phyloP scores from a whole-genome alignment of 2,888 invertebrate genomes.

The Oxystoma pomonae region DNA sequence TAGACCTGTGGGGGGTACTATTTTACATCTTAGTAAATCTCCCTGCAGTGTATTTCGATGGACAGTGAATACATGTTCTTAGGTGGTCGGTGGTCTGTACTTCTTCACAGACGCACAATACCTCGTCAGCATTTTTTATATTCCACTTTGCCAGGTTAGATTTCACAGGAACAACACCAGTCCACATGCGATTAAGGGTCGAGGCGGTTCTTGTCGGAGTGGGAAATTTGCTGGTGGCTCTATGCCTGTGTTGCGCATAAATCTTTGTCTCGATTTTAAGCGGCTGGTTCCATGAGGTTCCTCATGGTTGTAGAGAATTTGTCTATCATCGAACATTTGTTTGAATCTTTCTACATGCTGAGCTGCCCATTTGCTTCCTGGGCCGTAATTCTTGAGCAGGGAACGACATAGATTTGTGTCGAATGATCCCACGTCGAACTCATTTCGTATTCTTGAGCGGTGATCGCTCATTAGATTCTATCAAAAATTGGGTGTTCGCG shows the following conservation, averaged over 20 bases:
- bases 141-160: constrained; percentile 2
- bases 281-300: neutral
- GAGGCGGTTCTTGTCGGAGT: constrained; percentile 7
- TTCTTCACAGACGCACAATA: neutral
- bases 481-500: no score
- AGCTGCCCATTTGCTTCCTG: no score
- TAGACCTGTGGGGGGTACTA: no score
- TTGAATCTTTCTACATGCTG: neutral
- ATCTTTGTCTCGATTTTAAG: neutral
- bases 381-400: no score
- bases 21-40: no score
- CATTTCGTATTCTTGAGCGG: no score
- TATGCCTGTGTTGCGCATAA: constrained; percentile 2
- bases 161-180: constrained; percentile 3
- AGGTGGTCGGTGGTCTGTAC: neutral
- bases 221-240: constrained; percentile 4
- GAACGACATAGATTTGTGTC: no score
- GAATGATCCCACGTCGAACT: no score
- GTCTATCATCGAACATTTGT: neutral
- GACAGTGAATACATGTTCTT: neutral
- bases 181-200: constrained; percentile 2
- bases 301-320: neutral
- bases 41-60: neutral
- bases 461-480: no score
- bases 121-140: neutral